A percentile compares a stretch with the other conserved stretches of the same genome.
Evolutionary conservation across 2,113 vertebrate genomes (phyloP).

Genomic region (Panthera tigris): DNA sequence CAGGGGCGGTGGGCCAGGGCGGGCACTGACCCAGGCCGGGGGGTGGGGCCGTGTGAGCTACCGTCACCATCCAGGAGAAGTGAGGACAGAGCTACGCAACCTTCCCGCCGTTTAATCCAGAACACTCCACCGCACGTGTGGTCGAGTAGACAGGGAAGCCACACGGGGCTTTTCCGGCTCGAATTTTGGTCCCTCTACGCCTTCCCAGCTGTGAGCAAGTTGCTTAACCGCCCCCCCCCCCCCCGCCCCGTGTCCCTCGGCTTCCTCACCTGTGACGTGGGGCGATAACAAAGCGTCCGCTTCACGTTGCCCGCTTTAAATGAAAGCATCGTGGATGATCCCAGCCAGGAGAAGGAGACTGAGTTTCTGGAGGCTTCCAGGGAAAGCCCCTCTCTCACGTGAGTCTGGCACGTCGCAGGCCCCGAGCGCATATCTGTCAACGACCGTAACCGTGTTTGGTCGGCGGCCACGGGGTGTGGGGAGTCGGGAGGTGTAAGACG

Average conservation of each 20-base stretch:
- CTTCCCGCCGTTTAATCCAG: neutral
- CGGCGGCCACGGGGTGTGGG: fast-evolving
- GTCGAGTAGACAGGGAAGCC: neutral
- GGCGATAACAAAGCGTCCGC: fast-evolving
- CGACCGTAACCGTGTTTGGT: fast-evolving
- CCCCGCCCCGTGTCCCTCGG: fast-evolving
- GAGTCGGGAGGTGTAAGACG: neutral
- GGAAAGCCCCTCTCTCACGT: neutral
- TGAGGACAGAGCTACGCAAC: fast-evolving
- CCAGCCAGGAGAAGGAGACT: neutral
- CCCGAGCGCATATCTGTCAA: fast-evolving
- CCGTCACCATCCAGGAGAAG: fast-evolving
- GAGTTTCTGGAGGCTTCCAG: neutral
- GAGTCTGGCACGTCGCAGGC: neutral
- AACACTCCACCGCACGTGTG: fast-evolving
- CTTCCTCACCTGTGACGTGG: neutral
- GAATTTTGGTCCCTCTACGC: fast-evolving
- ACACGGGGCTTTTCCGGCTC: fast-evolving
- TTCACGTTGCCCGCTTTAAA: neutral
- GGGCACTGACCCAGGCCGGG: fast-evolving
- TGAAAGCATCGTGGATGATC: neutral
- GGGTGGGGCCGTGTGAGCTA: neutral
- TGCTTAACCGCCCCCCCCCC: no score
- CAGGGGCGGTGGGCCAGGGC: neutral
- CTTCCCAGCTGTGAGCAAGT: neutral